Percentiles rank a stretch among this genome's conserved stretches.
phyloP scores from a whole-genome alignment of 2,888 invertebrate species.

The Steinernema scapterisci region DNA sequence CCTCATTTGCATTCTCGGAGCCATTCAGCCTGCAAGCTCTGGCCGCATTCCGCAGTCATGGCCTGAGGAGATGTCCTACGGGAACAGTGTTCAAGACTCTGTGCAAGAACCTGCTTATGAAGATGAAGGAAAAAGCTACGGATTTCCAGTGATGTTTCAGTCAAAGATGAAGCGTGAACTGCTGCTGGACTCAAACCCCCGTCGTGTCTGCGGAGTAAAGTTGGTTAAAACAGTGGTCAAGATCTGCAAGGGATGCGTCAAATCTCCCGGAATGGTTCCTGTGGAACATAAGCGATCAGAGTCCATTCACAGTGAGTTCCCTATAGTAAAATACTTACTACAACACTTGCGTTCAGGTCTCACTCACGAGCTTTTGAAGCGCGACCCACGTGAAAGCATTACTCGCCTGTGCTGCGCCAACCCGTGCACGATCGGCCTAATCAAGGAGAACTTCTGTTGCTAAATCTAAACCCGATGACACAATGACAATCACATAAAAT shows the following conservation, averaged over 20 bases:
- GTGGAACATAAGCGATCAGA: conserved; percentile 7
- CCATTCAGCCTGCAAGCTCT: background rate
- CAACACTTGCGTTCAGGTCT: background rate
- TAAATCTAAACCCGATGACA: background rate
- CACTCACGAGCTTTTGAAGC: background rate
- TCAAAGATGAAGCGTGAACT: background rate
- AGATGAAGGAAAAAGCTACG: background rate
- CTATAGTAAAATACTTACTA: background rate
- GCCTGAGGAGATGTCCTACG: background rate
- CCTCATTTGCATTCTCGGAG: background rate
- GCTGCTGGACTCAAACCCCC: background rate
- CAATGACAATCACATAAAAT: no score
- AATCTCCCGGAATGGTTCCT: background rate
- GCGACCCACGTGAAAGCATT: background rate
- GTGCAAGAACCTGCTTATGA: background rate
- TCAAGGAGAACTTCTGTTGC: conserved; percentile 11
- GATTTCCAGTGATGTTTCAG: background rate
- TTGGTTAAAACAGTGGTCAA: conserved; percentile 8
- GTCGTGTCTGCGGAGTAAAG: conserved; percentile 12
- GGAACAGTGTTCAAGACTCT: background rate
- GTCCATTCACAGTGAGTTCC: background rate
- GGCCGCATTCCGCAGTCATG: no score
- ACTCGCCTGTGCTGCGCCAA: conserved; percentile 17
- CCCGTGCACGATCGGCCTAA: conserved; percentile 6
- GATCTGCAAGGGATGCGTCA: background rate